Evolutionary conservation across 2,113 vertebrate genomes (phyloP).

Genomic region (Burhinus bistriatus): DNA sequence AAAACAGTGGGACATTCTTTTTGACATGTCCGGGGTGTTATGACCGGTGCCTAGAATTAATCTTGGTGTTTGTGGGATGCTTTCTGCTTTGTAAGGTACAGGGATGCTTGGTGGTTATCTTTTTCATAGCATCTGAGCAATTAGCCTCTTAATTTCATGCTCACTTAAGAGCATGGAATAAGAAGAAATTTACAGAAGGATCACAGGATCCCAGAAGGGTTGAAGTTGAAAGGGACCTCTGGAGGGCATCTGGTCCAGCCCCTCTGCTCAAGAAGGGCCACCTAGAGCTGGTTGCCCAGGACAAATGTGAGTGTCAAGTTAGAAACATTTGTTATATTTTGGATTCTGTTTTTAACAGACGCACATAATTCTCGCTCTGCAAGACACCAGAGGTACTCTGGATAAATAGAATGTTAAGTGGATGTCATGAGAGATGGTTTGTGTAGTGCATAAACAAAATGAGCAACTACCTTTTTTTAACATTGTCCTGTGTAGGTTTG

Average conservation of each 20-base stretch:
- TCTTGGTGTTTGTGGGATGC: not conserved
- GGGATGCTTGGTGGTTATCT: not conserved
- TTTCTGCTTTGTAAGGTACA: not conserved
- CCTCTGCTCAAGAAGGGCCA: not conserved
- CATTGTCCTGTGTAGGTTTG: not conserved
- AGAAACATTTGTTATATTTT: not conserved
- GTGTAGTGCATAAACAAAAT: not conserved
- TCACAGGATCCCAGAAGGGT: not conserved
- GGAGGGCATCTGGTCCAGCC: not conserved
- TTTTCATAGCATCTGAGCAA: not conserved
- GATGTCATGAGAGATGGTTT: not conserved
- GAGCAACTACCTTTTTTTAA: not conserved
- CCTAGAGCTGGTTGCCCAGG: not conserved
- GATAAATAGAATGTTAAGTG: not conserved
- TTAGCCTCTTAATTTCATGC: not conserved
- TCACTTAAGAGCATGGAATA: not conserved
- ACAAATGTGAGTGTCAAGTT: not conserved
- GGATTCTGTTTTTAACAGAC: not conserved
- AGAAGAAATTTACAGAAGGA: not conserved
- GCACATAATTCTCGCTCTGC: not conserved
- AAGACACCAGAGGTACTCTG: not conserved
- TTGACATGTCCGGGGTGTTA: not conserved
- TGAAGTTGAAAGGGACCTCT: not conserved
- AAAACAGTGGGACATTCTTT: not conserved
- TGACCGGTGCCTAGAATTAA: not conserved